phyloP scores from a whole-genome alignment of 2,888 invertebrate species.

The Yponomeuta cagnagella region DNA sequence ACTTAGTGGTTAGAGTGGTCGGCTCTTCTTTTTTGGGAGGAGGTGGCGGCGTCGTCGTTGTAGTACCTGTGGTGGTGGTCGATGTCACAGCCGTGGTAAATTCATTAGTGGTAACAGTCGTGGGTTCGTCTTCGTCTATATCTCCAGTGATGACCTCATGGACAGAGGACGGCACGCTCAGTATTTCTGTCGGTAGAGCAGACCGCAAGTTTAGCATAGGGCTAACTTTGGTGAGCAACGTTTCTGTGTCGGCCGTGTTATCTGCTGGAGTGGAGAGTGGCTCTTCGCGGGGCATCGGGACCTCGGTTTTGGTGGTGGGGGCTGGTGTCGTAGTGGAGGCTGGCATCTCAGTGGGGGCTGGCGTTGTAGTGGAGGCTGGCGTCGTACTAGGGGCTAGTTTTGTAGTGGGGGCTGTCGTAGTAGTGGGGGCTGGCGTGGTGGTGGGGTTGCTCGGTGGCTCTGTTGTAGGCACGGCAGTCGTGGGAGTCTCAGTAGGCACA shows the following conservation, averaged over 20 bases:
- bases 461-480: constrained; percentile 22
- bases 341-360: constrained; percentile 21
- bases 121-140: constrained; percentile 34
- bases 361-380: constrained; percentile 20
- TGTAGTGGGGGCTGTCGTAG: constrained; percentile 31
- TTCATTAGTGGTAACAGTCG: constrained; percentile 22
- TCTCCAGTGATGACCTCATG: constrained; percentile 43
- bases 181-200: constrained; percentile 55
- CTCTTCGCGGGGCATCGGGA: background rate
- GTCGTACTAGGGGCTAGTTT: constrained; percentile 21
- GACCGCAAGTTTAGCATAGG: constrained; percentile 56
- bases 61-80: background rate
- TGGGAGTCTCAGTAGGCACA: constrained; percentile 31
- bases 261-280: background rate
- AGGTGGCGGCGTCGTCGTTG: background rate
- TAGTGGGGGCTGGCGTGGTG: constrained; percentile 23
- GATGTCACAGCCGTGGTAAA: constrained; percentile 9
- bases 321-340: constrained; percentile 29
- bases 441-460: constrained; percentile 26
- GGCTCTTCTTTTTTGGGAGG: constrained; percentile 1
- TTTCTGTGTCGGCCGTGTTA: background rate
- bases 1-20: constrained; percentile 1
- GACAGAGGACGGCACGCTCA: constrained; percentile 43
- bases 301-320: constrained; percentile 28
- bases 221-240: constrained; percentile 32